Percentiles rank a stretch among this genome's conserved stretches.
These are phyloP conservation scores for Cosmia pyralina DNA, from an alignment of 2,888 invertebrate genomes.

Conservation along the genomic window DNA sequence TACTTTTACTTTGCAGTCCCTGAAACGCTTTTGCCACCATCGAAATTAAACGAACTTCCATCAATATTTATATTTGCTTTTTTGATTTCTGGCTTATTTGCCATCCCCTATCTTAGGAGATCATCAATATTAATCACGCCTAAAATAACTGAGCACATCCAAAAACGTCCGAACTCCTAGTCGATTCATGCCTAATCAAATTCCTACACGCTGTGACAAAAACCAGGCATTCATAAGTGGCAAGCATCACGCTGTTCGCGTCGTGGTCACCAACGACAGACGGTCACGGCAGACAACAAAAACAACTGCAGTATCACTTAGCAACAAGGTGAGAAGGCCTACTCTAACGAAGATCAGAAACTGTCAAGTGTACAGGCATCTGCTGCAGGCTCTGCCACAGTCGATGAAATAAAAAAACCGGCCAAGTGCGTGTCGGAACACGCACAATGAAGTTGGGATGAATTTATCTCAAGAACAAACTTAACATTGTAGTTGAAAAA, in stretches of 20 bases:
- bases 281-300: constrained; percentile 57
- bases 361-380: background rate
- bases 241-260: constrained; percentile 69
- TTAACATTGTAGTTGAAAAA: no score
- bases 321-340: constrained; percentile 17
- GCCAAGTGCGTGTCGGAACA: no score
- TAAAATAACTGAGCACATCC: constrained; percentile 21
- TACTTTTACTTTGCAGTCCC: background rate
- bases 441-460: no score
- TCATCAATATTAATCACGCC: constrained; percentile 46
- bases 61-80: constrained; percentile 16
- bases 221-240: constrained; percentile 61
- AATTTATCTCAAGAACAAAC: no score
- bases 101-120: constrained; percentile 1
- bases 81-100: constrained; percentile 23
- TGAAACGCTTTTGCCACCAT: background rate
- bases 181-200: constrained; percentile 54
- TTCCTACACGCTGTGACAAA: constrained; percentile 54
- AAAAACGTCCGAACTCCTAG: constrained; percentile 22
- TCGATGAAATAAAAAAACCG: background rate
- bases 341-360: background rate
- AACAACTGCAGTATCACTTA: constrained; percentile 30
- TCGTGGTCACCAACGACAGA: constrained; percentile 56
- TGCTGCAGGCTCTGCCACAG: background rate
- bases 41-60: constrained; percentile 16